A percentile compares a stretch with the other conserved stretches of the same genome.
Conservation (phyloP, 2,113 vertebrate genomes). For the Limnothrissa miodon region DNA sequence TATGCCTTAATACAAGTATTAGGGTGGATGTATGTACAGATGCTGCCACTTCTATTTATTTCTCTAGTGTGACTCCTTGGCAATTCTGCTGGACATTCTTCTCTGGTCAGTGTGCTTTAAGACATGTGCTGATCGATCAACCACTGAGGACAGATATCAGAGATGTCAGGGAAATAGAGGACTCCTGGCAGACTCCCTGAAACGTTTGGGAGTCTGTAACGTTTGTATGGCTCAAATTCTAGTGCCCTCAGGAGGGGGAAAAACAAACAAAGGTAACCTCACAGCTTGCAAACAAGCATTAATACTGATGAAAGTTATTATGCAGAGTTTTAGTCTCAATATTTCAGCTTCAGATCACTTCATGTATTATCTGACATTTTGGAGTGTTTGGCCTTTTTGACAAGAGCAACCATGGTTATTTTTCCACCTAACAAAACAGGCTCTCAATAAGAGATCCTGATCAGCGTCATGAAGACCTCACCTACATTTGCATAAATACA, state of each 20-base stretch:
- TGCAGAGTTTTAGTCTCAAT: background rate
- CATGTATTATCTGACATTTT: background rate
- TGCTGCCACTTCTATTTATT: no score
- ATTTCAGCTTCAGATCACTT: background rate
- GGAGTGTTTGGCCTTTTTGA: constrained; percentile 5
- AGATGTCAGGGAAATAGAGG: background rate
- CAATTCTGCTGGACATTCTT: constrained; percentile 16
- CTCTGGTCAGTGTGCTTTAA: background rate
- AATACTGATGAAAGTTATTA: background rate
- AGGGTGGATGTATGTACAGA: background rate
- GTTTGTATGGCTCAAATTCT: background rate
- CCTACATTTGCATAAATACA: constrained; percentile 54
- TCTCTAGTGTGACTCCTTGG: constrained; percentile 2
- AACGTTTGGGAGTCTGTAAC: no score
- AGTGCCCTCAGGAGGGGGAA: background rate
- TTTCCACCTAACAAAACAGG: background rate
- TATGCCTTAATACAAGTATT: background rate
- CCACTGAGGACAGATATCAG: background rate
- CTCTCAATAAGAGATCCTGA: constrained; percentile 52
- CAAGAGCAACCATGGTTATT: constrained; percentile 10
- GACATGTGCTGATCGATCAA: background rate
- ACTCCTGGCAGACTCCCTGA: background rate
- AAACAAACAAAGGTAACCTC: background rate
- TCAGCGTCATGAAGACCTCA: constrained; percentile 49
- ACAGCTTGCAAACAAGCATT: background rate